Evolutionary conservation across 1,140 invertebrate species (phyloP).

Genomic region (Pararge aegeria): DNA sequence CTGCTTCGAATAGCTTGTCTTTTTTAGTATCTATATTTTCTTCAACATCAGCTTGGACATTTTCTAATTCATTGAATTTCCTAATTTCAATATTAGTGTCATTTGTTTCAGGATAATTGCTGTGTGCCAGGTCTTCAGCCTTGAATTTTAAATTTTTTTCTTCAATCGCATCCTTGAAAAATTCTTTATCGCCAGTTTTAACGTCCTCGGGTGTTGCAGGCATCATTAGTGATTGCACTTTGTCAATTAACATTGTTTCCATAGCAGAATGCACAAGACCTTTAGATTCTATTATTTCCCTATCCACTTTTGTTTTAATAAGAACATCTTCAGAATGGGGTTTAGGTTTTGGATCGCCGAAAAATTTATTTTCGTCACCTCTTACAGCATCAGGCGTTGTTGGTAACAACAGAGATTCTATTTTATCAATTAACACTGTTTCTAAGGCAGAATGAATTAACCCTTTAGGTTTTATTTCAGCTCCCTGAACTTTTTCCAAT

Average conservation of each 20-base stretch:
- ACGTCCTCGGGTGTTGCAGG: conserved; percentile 54
- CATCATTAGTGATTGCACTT: conserved; percentile 63
- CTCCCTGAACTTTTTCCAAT: conserved; percentile 57
- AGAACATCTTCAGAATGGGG: not conserved
- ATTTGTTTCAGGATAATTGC: not conserved
- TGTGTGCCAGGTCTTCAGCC: not conserved
- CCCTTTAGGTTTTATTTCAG: conserved; percentile 36
- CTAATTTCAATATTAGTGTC: not conserved
- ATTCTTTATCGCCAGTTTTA: conserved; percentile 44
- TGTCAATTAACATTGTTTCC: conserved; percentile 78
- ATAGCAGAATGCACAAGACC: conserved; percentile 74
- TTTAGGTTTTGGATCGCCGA: conserved; percentile 38
- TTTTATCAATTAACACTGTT: conserved; percentile 77
- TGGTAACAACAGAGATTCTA: conserved; percentile 61
- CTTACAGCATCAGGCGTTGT: conserved; percentile 51
- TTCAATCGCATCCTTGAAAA: conserved; percentile 63
- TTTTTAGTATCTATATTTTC: too few species aligned
- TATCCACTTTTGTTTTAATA: conserved; percentile 32
- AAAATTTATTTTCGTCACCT: conserved; percentile 51
- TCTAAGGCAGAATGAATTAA: conserved; percentile 77
- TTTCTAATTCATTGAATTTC: not conserved
- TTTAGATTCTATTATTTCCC: conserved; percentile 34
- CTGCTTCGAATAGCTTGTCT: too few species aligned
- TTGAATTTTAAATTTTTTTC: conserved; percentile 19
- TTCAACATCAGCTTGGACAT: not conserved